A percentile compares a stretch with the other conserved stretches of the same genome.
Conservation (phyloP, 2,888 invertebrate genomes). For the Prosapia bicincta region DNA sequence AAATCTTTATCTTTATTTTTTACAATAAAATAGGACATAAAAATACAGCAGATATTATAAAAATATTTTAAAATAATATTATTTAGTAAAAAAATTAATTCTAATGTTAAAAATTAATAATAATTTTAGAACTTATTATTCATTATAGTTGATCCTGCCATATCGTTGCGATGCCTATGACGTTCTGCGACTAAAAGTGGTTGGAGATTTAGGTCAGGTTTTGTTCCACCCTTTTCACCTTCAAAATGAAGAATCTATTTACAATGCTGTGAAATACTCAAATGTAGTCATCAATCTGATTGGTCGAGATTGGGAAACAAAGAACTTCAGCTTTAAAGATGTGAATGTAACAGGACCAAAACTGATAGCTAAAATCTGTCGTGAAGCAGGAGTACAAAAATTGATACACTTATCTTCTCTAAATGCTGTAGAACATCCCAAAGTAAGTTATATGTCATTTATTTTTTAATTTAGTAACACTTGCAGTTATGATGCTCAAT, state of each 20-base stretch:
- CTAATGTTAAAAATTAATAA: neutral
- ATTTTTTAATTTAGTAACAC: no score
- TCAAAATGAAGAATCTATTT: conserved; percentile 80
- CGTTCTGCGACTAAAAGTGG: conserved; percentile 67
- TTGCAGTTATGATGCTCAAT: no score
- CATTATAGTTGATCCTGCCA: conserved; percentile 80
- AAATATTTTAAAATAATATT: no score
- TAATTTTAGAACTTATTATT: conserved; percentile 26
- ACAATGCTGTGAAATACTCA: conserved; percentile 84
- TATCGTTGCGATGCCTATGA: conserved; percentile 86
- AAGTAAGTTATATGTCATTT: conserved; percentile 45
- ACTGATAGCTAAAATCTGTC: conserved; percentile 69
- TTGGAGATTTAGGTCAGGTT: conserved; percentile 94
- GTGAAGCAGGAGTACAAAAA: conserved; percentile 81
- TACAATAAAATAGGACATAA: no score
- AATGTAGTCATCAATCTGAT: conserved; percentile 96
- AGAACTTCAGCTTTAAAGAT: conserved; percentile 81
- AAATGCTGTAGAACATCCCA: conserved; percentile 70
- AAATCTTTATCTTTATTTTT: no score
- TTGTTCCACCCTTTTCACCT: conserved; percentile 83
- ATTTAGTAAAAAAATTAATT: no score
- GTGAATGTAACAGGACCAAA: conserved; percentile 84
- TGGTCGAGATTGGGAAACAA: conserved; percentile 89
- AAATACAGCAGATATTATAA: no score
- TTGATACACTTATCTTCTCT: conserved; percentile 90